Evolutionary conservation across 2,888 invertebrate species (phyloP), one percentile per base, ranked within the genome.

Genomic region (Gasteruption jaculator): DNA sequence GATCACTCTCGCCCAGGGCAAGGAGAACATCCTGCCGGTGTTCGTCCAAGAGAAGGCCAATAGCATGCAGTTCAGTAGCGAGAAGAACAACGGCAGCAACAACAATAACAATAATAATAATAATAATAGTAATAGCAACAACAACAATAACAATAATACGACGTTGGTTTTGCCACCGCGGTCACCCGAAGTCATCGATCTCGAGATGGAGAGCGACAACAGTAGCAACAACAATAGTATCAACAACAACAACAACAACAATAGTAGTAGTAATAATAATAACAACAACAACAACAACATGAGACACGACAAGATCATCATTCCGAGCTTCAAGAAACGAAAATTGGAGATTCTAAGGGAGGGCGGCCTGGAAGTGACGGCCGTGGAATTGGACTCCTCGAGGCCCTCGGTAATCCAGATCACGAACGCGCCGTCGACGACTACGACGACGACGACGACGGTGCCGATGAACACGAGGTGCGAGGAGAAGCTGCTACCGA

Each of bases 301-400:
- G n/a, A n/a, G n/a, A n/a, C n/a, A 57, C 29, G 68, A 67, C 37
- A 66, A 69, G 38, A 61, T 71, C 24, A 64, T 71, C 43, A 65
- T 73, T 52, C 71, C 69, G 24, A 73, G 71, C 44, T 78, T 84
- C 49, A 85, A 84, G 68, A 79, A 77, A 54, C 79, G 82, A 48
- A 86, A 85, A 58, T 72, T 86, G 5, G 86, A 86, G 52, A 85
- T 86, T 29, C 72, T 87, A 25, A 82, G 84, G 43, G 83, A 86
- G 56, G 78, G 85, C 10, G 86, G 86, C 0, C 70, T 86, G 3
- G 86, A 86, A 61, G 86, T 86, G 2, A 86, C 86, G 1, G 80
- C 86, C 0, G 77, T 86, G 16, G 65, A 73, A 19, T 48, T 65
- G 47, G 65, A 68, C 29, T 46, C 43, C 59, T n/a, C n/a, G n/a